Conservation (phyloP, 2,888 invertebrate genomes). For the Cyaniris semiargus region DNA sequence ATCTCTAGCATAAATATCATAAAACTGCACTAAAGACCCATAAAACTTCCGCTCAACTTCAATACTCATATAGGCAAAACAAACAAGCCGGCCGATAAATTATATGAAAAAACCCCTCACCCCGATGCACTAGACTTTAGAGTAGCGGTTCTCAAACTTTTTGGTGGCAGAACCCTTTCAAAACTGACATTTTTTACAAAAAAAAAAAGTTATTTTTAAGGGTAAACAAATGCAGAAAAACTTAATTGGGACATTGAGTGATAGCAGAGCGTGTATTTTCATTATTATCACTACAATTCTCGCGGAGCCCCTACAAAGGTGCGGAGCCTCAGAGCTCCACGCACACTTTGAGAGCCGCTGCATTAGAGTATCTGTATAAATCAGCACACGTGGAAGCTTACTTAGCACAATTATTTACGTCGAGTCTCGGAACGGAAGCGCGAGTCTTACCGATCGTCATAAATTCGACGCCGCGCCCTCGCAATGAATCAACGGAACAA, state of each 20-base stretch:
- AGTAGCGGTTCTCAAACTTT: too few species aligned
- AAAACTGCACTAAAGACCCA: neutral
- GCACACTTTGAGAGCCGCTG: neutral
- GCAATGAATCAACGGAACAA: constrained; percentile 57
- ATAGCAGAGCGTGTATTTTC: too few species aligned
- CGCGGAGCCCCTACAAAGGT: too few species aligned
- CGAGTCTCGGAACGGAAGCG: constrained; percentile 48
- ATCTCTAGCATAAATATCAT: neutral
- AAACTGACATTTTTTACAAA: too few species aligned
- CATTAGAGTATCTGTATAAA: constrained; percentile 43
- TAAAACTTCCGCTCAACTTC: neutral
- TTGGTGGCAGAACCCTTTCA: too few species aligned
- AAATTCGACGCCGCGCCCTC: constrained; percentile 57
- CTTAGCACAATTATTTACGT: constrained; percentile 59
- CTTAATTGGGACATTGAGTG: too few species aligned
- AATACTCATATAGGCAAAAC: constrained; percentile 18
- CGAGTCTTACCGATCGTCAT: constrained; percentile 54
- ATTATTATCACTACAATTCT: too few species aligned
- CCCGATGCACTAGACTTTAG: constrained; percentile 24
- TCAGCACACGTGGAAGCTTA: constrained; percentile 49
- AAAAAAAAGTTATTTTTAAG: too few species aligned
- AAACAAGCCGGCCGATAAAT: constrained; percentile 9
- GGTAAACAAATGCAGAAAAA: too few species aligned
- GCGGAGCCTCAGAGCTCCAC: too few species aligned
- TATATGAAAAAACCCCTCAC: constrained; percentile 32